Base-by-base conservation (phyloP, 1,140 invertebrate genomes). In the Sarcophaga peregrina region DNA sequence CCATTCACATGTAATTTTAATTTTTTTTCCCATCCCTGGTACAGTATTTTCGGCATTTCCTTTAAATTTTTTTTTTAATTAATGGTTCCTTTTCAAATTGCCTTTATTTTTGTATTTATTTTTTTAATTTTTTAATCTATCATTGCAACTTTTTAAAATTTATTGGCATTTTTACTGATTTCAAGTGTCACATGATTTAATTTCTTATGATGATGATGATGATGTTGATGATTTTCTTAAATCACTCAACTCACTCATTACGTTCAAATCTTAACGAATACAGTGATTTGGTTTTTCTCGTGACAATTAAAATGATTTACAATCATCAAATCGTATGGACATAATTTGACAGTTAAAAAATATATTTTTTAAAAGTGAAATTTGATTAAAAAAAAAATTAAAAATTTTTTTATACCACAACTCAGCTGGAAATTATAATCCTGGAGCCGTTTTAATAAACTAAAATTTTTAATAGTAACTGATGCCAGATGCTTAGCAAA, bases 261-360 rank as follows among this genome's bases (percentile, higher is more conserved):
- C 10, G 17, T 68, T n/a, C 11, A n/a, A n/a, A n/a, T 62, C 17
- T 62, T n/a, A 6, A n/a, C n/a, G 7, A 6, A n/a, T 7, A n/a
- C 54, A 7, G 54, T 62, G 10, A 15, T 6, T 76, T 13, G 47
- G 74, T 76, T 5, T 50, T 74, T 17, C 8, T 46, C 13, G 73
- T 75, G 45, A 47, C 50, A 78, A 78, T 78, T 78, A 78, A 52
- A 78, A 78, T 78, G 75, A 78, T 78, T 78, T 78, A 78, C 75
- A 20, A 52, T 47, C 75, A 52, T 78, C 75, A 78, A 52, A 78
- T 78, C 48, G 15, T 52, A 78, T 78, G 47, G 75, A 78, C 75
- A 78, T 78, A 78, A 78, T 78, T 78, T 78, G 75, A 78, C 75
- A 78, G 75, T 17, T 78, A 37, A 37, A 37, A 37, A 37, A 4